These are phyloP conservation scores for Lymantria dispar DNA, from an alignment of 2,888 invertebrate genomes.

Conservation along the genomic window DNA sequence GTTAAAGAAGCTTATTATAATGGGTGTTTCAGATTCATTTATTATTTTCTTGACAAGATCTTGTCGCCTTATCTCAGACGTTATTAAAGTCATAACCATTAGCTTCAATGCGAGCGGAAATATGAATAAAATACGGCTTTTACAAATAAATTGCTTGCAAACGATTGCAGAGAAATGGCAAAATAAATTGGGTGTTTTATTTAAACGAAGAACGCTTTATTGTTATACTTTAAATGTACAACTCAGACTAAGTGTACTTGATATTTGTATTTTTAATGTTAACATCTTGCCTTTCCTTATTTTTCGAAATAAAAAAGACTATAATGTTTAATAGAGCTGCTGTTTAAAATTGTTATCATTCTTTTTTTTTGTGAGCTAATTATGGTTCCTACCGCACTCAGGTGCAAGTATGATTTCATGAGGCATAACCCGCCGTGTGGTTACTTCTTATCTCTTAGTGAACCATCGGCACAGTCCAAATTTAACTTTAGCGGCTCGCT, in stretches of 20 bases:
- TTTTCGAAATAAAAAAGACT: background rate
- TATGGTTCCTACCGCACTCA: too few relatives aligned
- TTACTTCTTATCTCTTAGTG: too few relatives aligned
- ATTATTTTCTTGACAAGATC: background rate
- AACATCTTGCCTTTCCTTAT: background rate
- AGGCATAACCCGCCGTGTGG: too few relatives aligned
- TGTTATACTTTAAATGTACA: slow-evolving; percentile 3
- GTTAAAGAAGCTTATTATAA: background rate
- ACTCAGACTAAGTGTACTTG: background rate
- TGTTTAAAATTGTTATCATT: too few relatives aligned
- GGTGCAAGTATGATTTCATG: too few relatives aligned
- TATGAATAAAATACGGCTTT: slow-evolving; percentile 27
- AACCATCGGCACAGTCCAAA: too few relatives aligned
- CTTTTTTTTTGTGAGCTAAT: too few relatives aligned
- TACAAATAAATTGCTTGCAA: slow-evolving; percentile 28
- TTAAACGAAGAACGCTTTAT: slow-evolving; percentile 21
- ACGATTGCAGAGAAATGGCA: slow-evolving; percentile 22
- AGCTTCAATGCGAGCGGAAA: slow-evolving; percentile 17
- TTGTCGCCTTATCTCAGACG: slow-evolving; percentile 2
- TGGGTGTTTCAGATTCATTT: background rate
- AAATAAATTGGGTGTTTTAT: slow-evolving; percentile 30
- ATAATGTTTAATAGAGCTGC: too few relatives aligned
- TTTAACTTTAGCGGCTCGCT: too few relatives aligned
- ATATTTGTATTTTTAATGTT: background rate
- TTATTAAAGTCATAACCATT: slow-evolving; percentile 21